These are phyloP conservation scores for Eueremaeus valkanovi DNA, from an alignment of 2,888 invertebrate genomes.

Conservation along the genomic window DNA sequence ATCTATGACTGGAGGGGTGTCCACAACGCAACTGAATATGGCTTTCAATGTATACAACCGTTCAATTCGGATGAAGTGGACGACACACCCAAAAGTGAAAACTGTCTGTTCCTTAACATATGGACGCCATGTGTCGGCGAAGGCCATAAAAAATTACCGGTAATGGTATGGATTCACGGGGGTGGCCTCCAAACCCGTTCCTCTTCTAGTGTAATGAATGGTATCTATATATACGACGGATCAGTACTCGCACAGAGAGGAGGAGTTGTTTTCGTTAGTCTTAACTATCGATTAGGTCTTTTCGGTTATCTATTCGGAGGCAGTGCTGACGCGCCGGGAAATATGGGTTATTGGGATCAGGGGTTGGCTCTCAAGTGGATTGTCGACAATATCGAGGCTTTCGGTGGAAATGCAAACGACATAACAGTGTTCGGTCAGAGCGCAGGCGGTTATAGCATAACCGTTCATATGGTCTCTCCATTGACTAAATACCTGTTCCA, in stretches of 20 bases:
- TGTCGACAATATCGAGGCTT: not conserved
- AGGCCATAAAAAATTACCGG: not conserved
- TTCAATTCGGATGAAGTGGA: not conserved
- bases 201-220: not conserved
- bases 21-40: too few relatives aligned
- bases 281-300: conserved; percentile 5
- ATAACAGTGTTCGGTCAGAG: not conserved
- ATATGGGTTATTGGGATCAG: conserved; percentile 17
- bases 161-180: conserved; percentile 6
- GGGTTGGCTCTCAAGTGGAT: not conserved
- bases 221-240: not conserved
- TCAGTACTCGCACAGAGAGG: not conserved
- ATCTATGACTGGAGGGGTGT: too few relatives aligned
- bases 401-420: not conserved
- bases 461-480: not conserved
- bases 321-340: not conserved
- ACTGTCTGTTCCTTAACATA: conserved; percentile 11
- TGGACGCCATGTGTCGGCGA: not conserved
- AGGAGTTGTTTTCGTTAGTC: not conserved
- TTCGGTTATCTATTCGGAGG: not conserved
- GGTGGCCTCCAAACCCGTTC: not conserved
- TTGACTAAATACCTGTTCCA: not conserved
- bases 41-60: not conserved
- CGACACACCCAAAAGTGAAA: not conserved
- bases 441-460: not conserved